Evolutionary conservation across 2,888 invertebrate genomes (phyloP), one percentile per base, ranked within the genome.

Genomic region (Schizotus pectinicornis): DNA sequence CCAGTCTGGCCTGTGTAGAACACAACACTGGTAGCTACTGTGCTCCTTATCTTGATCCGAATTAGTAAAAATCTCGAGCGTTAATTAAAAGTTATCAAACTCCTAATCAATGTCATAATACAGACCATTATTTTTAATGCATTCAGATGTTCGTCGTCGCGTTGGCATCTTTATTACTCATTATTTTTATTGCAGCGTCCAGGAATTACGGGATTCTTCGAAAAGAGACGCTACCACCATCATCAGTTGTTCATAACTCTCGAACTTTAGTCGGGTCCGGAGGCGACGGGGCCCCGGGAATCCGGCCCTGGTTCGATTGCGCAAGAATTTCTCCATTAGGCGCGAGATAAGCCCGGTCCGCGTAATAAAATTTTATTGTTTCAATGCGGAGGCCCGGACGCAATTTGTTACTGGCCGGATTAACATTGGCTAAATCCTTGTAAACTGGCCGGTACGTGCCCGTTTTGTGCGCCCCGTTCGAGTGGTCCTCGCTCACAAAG

Each of bases 81-180:
- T 72, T 73, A 73, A 74, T 74, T 74, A 74, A 71, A 67, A 63
- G 58, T 70, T 71, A 68, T 71, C 73, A 66, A 65, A 65, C 62
- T 62, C 63, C 67, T 64, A 70, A 70, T 70, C 70, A 65, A 67
- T 64, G 62, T 63, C 68, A 68, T 67, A 68, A 70, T 64, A 67
- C 68, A 60, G 65, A 67, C 68, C 65, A 69, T 71, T 69, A 67
- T 67, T 71, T 72, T 69, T 67, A 68, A 68, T 68, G 67, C 62
- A 64, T 65, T 67, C 65, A 67, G 65, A 62, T 62, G 62, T 51
- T 61, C 59, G 53, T 61, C 59, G 53, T 54, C 64, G 43, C 31
- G 45, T 47, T 57, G 70, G 65, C 69, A 65, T 68, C 67, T 72
- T 72, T 72, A 70, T 69, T 58, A 66, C 61, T 63, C 64, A 66